Evolutionary conservation across 2,113 vertebrate species (phyloP).

Genomic region (Podilymbus podiceps): DNA sequence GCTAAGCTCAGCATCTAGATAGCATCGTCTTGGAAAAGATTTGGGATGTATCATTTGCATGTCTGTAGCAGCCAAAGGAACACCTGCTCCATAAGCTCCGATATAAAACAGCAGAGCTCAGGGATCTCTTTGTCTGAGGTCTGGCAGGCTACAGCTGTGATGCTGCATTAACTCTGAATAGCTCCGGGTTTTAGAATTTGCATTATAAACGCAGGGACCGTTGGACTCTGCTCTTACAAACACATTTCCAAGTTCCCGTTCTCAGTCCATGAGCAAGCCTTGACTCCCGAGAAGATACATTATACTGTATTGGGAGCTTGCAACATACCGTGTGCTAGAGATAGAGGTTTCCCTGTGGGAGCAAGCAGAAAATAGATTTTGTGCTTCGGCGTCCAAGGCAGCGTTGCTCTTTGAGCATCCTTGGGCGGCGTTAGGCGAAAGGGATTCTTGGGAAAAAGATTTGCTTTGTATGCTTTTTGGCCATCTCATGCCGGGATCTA

Average conservation of each 20-base stretch:
- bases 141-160: background rate
- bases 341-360: background rate
- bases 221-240: background rate
- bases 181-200: background rate
- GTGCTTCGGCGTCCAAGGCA: background rate
- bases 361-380: background rate
- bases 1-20: background rate
- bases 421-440: background rate
- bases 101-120: background rate
- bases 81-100: background rate
- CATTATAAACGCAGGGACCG: conserved; percentile 6
- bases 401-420: background rate
- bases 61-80: background rate
- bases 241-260: background rate
- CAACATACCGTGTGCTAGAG: background rate
- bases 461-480: background rate
- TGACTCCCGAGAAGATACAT: background rate
- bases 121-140: conserved; percentile 2
- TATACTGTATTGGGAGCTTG: background rate
- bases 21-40: background rate
- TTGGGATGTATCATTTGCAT: background rate
- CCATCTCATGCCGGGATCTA: background rate
- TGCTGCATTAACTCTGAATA: conserved; percentile 19
- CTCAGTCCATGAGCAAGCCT: background rate
- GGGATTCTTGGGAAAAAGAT: background rate